phyloP scores from a whole-genome alignment of 2,888 invertebrate species.

The Oxyscelio sp. region DNA sequence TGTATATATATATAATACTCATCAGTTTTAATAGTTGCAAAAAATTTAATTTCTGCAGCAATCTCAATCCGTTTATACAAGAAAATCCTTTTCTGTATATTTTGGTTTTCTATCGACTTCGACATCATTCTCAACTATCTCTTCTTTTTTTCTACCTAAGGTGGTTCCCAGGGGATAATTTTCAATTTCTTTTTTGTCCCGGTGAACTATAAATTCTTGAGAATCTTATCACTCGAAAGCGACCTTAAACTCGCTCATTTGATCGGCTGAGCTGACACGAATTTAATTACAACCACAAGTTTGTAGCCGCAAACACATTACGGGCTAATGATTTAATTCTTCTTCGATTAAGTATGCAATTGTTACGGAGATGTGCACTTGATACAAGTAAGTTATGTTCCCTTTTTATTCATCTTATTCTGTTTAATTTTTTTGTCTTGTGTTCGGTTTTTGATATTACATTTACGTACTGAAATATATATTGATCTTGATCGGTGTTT shows the following conservation, averaged over 20 bases:
- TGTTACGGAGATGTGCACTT: background rate
- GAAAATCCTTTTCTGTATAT: background rate
- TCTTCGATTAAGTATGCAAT: slow-evolving; percentile 13
- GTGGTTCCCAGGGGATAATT: slow-evolving; percentile 63
- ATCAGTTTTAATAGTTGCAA: too few relatives aligned
- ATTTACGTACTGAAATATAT: background rate
- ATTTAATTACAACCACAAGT: slow-evolving; percentile 54
- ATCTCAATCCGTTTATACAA: too few relatives aligned
- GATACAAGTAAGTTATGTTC: background rate
- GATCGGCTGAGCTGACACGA: slow-evolving; percentile 45
- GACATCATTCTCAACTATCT: too few relatives aligned
- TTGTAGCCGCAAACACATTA: slow-evolving; percentile 44
- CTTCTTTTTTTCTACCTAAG: slow-evolving; percentile 23
- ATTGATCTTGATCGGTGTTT: slow-evolving; percentile 49
- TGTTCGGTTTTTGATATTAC: slow-evolving; percentile 20
- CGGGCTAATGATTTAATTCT: slow-evolving; percentile 42
- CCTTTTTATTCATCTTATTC: background rate
- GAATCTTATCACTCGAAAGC: slow-evolving; percentile 54
- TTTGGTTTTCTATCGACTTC: too few relatives aligned
- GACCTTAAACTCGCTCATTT: slow-evolving; percentile 56
- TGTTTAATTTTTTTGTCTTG: background rate
- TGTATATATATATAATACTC: too few relatives aligned
- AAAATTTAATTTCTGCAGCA: too few relatives aligned
- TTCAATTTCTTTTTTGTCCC: slow-evolving; percentile 64
- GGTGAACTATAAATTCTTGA: slow-evolving; percentile 57